These are phyloP conservation scores for Diabrotica balteata DNA, from an alignment of 2,888 invertebrate genomes.

Conservation along the genomic window DNA sequence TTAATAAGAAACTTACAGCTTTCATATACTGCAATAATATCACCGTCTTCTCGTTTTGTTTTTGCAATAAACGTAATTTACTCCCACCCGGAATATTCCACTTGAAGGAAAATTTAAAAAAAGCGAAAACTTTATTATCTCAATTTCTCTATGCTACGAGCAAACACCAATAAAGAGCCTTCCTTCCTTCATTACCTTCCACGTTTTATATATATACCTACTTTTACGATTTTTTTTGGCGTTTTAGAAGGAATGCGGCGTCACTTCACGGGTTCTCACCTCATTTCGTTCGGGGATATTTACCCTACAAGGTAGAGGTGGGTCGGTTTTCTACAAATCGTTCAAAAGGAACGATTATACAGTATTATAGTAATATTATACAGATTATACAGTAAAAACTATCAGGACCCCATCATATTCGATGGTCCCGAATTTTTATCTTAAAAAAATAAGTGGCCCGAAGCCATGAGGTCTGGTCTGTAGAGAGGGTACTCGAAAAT, in stretches of 20 bases:
- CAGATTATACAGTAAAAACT: too few species aligned
- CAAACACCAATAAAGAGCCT: constrained; percentile 23
- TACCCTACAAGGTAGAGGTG: too few species aligned
- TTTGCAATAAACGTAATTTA: constrained; percentile 5
- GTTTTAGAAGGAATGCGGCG: background rate
- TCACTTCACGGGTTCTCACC: background rate
- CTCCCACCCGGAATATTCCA: constrained; percentile 12
- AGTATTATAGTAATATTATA: too few species aligned
- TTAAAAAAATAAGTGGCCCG: too few species aligned
- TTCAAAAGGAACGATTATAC: too few species aligned
- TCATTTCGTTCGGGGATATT: background rate
- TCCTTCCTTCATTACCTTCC: constrained; percentile 22
- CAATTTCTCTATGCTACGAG: constrained; percentile 21
- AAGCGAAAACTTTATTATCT: constrained; percentile 22
- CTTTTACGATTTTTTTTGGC: constrained; percentile 8
- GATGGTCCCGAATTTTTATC: too few species aligned
- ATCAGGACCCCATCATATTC: too few species aligned
- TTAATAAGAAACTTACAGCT: background rate
- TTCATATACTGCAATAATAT: background rate
- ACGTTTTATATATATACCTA: constrained; percentile 17
- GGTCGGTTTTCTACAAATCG: too few species aligned
- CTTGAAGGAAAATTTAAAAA: constrained; percentile 19
- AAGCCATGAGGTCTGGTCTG: too few species aligned
- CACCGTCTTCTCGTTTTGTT: background rate
- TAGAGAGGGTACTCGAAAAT: too few species aligned